A percentile compares a stretch with the other conserved stretches of the same genome.
phyloP scores from a whole-genome alignment of 2,888 invertebrate genomes.

The Spodoptera picta region DNA sequence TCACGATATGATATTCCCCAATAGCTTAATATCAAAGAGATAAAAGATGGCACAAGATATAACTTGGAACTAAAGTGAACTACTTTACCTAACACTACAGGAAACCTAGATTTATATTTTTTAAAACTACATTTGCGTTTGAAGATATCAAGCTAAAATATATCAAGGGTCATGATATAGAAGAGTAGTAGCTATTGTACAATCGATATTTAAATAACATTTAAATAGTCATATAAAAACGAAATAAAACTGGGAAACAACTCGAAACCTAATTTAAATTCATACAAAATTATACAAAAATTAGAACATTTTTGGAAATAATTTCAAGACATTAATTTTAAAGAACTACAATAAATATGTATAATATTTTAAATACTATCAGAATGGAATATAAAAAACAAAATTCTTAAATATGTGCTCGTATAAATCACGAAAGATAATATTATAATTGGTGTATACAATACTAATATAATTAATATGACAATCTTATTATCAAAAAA shows the following conservation, averaged over 20 bases:
- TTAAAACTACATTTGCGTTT: conserved; percentile 12
- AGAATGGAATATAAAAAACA: conserved; percentile 6
- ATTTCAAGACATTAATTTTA: too few relatives aligned
- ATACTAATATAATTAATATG: conserved; percentile 32
- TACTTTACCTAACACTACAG: conserved; percentile 24
- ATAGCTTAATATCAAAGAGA: background rate
- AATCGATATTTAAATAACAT: background rate
- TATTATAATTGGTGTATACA: conserved; percentile 28
- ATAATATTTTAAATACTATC: conserved; percentile 9
- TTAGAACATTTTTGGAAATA: too few relatives aligned
- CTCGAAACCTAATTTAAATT: background rate
- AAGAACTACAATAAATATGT: too few relatives aligned
- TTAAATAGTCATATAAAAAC: background rate
- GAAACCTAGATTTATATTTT: conserved; percentile 7
- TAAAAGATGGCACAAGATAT: conserved; percentile 8
- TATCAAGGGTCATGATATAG: background rate
- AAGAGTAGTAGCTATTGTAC: background rate
- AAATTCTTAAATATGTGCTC: conserved; percentile 24
- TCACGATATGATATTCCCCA: conserved; percentile 17
- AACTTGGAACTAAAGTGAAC: conserved; percentile 2
- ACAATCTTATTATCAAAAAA: conserved; percentile 54
- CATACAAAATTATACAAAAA: too few relatives aligned
- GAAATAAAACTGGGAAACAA: too few relatives aligned
- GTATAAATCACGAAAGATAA: conserved; percentile 36
- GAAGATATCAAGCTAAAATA: conserved; percentile 3